Evolutionary conservation across 2,888 invertebrate species (phyloP), one percentile per base, ranked within the genome.

Genomic region (Polyommatus icarus): DNA sequence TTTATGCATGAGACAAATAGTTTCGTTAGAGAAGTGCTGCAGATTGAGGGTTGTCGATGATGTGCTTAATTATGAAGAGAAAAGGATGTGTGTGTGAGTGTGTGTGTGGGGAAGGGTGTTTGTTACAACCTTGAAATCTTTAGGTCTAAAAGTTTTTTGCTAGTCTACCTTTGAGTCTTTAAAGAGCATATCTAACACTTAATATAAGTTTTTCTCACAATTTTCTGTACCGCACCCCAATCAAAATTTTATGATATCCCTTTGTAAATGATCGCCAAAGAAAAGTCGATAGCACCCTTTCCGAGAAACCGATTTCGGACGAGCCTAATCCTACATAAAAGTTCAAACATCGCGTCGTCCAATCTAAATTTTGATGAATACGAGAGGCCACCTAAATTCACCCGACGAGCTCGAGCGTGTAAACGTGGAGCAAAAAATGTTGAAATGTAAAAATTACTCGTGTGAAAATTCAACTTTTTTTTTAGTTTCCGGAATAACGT

Each of bases 401-500:
- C 29, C 67, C 67, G 67, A 32, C 67, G 67, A 67, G 15, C 12
- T 67, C 67, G 29, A 32, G 15, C 67, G 67, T 67, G 67, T 67
- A 67, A 67, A 32, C 67, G 29, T 67, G 29, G 18, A 67, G 29
- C 67, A 67, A 67, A 67, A 67, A 67, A 67, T 29, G n/a, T 72
- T 40, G n/a, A 36, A 40, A 72, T 72, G 40, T n/a, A n/a, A 72
- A 72, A 40, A 20, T 36, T 40, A 40, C 7, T 40, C 54, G 75
- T 50, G 24, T 50, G 75, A 50, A 75, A 12, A 54, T 29, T 54
- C 15, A 18, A 50, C n/a, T 24, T 50, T 75, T 75, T 36, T 40
- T 24, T 50, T 29, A 40, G 8, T 29, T 50, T 75, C 50, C 75
- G 50, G 75, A 75, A 75, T 50, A 46, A 75, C 75, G 75, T 75